Base-by-base conservation (phyloP, 2,113 vertebrate genomes). In the Mellivora capensis region DNA sequence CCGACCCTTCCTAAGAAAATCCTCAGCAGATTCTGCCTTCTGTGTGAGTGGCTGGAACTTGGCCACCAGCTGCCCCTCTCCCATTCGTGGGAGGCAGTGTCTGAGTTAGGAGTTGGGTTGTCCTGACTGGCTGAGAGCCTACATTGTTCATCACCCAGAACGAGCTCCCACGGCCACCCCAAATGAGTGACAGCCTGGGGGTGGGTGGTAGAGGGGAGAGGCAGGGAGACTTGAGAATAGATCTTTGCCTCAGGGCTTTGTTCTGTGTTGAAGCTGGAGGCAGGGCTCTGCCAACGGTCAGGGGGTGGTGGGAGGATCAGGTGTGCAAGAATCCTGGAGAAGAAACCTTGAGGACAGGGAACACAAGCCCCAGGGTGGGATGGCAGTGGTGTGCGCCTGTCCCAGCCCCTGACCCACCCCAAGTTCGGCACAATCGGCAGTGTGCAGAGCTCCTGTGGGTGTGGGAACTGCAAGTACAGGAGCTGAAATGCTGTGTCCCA, bases 381-480 rank as follows among this genome's bases (percentile, higher is more conserved):
- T 13, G 37, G 69, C 69, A 3, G 21, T 12, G 0, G 7, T 7
- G 21, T 25, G 21, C 3, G 4, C 10, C 69, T 1, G 6, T 15
- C 29, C 29, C 62, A 34, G 62, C 7, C 34, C 15, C 34, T 7
- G 31, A 34, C 14, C 14, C 14, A 3, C 31, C 34, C 23, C 20
- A 21, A 4, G 71, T 7, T 15, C 3, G 23, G 71, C 25, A 25
- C 39, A 12, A 3, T 42, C 39, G 0, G 39, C 12, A 27, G 12
- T 15, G 23, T 15, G 23, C 13, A 23, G 31, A n/a, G 64, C 39
- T 25, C 20, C 4, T 14, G 39, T 3, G 71, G 71, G 4, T 3
- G 5, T 23, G 4, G 12, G 21, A 39, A 13, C 37, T 42, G 7
- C 39, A 4, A 21, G 6, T 6, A 1, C 37, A 15, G 39, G 71